Evolutionary conservation across 2,888 invertebrate genomes (phyloP), one percentile per base, ranked within the genome.

Genomic region (Gymnosoma rotundatum): DNA sequence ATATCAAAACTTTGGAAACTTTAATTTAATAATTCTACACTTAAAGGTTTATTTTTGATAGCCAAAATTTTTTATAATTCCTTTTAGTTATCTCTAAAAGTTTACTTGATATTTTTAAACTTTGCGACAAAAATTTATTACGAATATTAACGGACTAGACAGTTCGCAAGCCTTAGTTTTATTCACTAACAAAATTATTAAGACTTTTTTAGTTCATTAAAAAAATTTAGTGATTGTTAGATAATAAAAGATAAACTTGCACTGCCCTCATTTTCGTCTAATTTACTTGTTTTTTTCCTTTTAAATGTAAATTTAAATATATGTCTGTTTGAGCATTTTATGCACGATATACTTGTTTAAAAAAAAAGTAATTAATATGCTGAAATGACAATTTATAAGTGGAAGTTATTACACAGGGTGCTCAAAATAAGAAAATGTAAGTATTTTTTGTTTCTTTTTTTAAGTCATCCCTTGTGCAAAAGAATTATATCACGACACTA

Each of bases 251-350:
- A 32, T 8, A 12, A 14, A 52, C 7, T 54, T 54, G 60, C 48
- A 48, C 60, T 60, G 48, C 48, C 18, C 54, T 63, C 63, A 78
- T 78, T 70, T 78, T 42, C 63, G 69, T 20, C 21, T 63, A 70
- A 70, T 70, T 70, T 48, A 54, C 36, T 45, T 54, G 42, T 32
- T 36, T 70, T 36, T 70, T 20, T 10, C 45, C 14, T 50, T 50
- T 21, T 20, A 36, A n/a, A 58, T 50, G 36, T 58, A 1, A 4
- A 56, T 20, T 56, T 56, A 20, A 50, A 42, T 52, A 67, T 42
- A 38, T 45, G n/a, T n/a, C n/a, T n/a, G n/a, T n/a, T n/a, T n/a
- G n/a, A n/a, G n/a, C n/a, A n/a, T n/a, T n/a, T n/a, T n/a, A n/a
- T n/a, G n/a, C n/a, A n/a, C n/a, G n/a, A n/a, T 25, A 25, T 25